Evolutionary conservation across 2,113 vertebrate genomes (phyloP).

Genomic region (Laticauda laticaudata): DNA sequence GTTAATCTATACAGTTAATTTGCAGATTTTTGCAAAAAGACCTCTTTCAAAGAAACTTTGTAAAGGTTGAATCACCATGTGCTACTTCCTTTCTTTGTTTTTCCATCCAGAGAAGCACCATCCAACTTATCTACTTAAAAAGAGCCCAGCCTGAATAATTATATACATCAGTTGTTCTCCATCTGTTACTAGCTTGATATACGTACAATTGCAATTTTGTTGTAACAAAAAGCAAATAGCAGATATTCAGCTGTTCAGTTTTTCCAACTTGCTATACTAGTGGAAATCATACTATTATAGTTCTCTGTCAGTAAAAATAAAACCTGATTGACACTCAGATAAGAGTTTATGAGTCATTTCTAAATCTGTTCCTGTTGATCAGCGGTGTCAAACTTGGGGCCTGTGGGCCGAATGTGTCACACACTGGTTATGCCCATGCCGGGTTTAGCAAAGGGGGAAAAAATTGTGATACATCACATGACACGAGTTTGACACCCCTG

Average conservation of each 20-base stretch:
- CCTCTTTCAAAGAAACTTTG: slow-evolving; percentile 45
- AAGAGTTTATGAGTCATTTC: neutral
- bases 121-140: slow-evolving; percentile 55
- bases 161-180: slow-evolving; percentile 63
- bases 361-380: neutral
- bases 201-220: slow-evolving; percentile 61
- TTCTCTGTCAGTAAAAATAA: slow-evolving; percentile 4
- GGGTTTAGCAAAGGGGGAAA: too few relatives aligned
- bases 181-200: slow-evolving; percentile 61
- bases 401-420: too few relatives aligned
- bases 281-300: neutral
- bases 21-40: slow-evolving; percentile 25
- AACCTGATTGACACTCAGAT: neutral
- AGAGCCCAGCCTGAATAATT: slow-evolving; percentile 53
- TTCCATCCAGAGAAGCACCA: slow-evolving; percentile 51
- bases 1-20: slow-evolving; percentile 42
- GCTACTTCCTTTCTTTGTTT: slow-evolving; percentile 35
- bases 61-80: slow-evolving; percentile 43
- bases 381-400: too few relatives aligned
- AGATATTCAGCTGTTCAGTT: slow-evolving; percentile 57
- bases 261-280: slow-evolving; percentile 45
- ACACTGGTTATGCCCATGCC: too few relatives aligned
- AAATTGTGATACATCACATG: too few relatives aligned
- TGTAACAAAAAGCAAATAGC: slow-evolving; percentile 56
- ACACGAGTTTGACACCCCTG: too few relatives aligned